Evolutionary conservation across 2,797 vertebrate species (phyloP), one percentile per base, ranked within the genome.

Genomic region (Eulemur mongoz): DNA sequence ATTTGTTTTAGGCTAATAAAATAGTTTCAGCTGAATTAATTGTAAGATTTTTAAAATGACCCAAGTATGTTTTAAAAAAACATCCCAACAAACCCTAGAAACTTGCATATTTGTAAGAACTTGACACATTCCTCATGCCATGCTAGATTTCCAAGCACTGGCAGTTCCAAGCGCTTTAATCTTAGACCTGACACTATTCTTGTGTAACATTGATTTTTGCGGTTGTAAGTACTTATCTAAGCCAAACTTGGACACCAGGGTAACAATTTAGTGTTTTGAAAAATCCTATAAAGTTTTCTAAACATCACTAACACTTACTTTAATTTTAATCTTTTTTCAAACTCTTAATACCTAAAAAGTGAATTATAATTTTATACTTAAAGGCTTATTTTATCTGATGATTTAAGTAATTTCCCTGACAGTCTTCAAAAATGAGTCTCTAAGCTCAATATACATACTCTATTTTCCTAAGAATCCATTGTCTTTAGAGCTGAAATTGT

Each of bases 1-100:
- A 97, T 95, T 83, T 91, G 88, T 97, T 97, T 94, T 86, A 78
- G 32, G 72, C 61, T 85, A 54, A 93, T 73, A 88, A 96, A 78
- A 72, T 90, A 88, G 27, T 50, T 75, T 88, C 14, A 80, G 81
- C 38, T 88, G 78, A 96, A 93, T 78, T 95, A 73, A 86, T 82
- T 85, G 78, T 87, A 78, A 93, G 75, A 45, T 73, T 91, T 91
- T 70, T 83, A 27, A 14, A 93, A 67, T 75, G 67, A 79, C 32
- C 30, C 65, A 91, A 69, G 81, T 85, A 27, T 3, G 0, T 57
- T 63, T 81, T 52, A 4, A 9, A 69, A 82, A 90, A 80, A 38
- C 50, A n/a, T 63, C 57, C 27, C 30, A 91, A 40, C 40, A 52
- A 78, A 78, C 32, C 7, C 65, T 93, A 89, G 78, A 96, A 80